Percentiles rank a stretch among this genome's conserved stretches.
Conservation (phyloP, 2,113 vertebrate species). For the Cheirogaleus medius region DNA sequence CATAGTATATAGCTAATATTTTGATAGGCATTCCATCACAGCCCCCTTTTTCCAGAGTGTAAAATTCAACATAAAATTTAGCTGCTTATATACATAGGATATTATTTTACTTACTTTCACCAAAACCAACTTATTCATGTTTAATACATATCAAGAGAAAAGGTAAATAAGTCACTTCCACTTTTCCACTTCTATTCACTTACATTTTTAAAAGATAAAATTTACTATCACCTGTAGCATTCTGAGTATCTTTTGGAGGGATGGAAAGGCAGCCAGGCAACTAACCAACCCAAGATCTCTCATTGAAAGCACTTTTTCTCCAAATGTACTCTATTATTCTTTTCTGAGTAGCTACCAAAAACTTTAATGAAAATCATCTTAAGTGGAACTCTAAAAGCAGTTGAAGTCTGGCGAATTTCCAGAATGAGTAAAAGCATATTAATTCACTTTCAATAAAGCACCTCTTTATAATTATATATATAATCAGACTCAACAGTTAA, state of each 20-base stretch:
- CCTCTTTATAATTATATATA: conserved; percentile 28
- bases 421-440: conserved; percentile 57
- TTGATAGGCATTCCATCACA: conserved; percentile 60
- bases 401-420: conserved; percentile 29
- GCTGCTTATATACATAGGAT: conserved; percentile 45
- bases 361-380: conserved; percentile 60
- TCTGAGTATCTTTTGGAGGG: not conserved
- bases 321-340: not conserved
- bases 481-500: not conserved
- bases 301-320: not conserved
- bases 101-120: conserved; percentile 67
- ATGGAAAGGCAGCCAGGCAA: not conserved
- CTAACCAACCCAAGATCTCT: not conserved
- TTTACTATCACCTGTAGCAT: conserved; percentile 7
- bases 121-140: conserved; percentile 19
- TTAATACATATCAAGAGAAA: conserved; percentile 39
- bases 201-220: conserved; percentile 46
- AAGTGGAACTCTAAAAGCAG: conserved; percentile 43
- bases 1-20: conserved; percentile 48
- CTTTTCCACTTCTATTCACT: not conserved
- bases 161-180: conserved; percentile 4
- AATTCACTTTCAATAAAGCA: conserved; percentile 51
- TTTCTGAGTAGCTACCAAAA: conserved; percentile 61
- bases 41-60: conserved; percentile 33
- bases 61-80: conserved; percentile 67